A percentile compares a stretch with the other conserved stretches of the same genome.
phyloP scores from a whole-genome alignment of 2,113 vertebrate species.

The Thymallus thymallus region DNA sequence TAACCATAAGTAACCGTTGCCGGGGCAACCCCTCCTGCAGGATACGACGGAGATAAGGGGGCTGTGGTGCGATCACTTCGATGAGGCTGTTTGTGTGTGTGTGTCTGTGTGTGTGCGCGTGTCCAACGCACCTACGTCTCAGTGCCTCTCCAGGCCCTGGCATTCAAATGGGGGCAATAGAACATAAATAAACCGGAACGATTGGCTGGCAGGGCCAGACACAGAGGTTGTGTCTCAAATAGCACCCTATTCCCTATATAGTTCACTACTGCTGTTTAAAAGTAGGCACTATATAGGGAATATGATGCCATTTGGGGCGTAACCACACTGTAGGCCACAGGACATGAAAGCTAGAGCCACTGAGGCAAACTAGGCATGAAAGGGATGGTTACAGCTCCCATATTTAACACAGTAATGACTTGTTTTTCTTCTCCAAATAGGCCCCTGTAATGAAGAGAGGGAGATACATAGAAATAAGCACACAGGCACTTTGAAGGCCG shows the following conservation, averaged over 20 bases:
- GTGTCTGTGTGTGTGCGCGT: neutral
- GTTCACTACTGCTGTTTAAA: too few species aligned
- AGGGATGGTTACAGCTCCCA: conserved; percentile 33
- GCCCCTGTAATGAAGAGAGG: conserved; percentile 43
- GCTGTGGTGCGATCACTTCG: neutral
- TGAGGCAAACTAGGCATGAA: conserved; percentile 50
- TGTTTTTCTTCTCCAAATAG: conserved; percentile 48
- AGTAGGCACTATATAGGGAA: too few species aligned
- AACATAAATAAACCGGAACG: conserved; percentile 54
- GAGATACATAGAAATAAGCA: conserved; percentile 42
- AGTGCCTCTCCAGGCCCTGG: conserved; percentile 21
- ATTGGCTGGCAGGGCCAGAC: conserved; percentile 1
- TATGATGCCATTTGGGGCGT: conserved; percentile 9
- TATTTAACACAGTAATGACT: conserved; percentile 56
- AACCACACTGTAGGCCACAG: conserved; percentile 37
- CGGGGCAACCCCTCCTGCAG: conserved; percentile 36
- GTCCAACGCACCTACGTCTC: conserved; percentile 12
- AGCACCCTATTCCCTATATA: too few species aligned
- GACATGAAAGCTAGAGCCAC: conserved; percentile 26
- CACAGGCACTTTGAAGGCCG: conserved; percentile 27
- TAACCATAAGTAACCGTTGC: conserved; percentile 43
- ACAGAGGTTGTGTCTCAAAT: neutral
- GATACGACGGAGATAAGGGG: conserved; percentile 20
- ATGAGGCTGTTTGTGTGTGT: too few species aligned
- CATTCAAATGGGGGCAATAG: conserved; percentile 52